phyloP scores from a whole-genome alignment of 2,113 vertebrate species.

The Rattus norvegicus region GRCr8 NC_086020.1:222860501-222861000 shows the following conservation, averaged over 20 bases:
- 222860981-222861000: slow-evolving; percentile 16
- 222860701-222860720: not conserved
- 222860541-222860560: not conserved
- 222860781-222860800: too few relatives aligned
- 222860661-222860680: too few relatives aligned
- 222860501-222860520: not conserved
- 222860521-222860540: not conserved
- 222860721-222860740: slow-evolving; percentile 15
- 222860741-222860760: too few relatives aligned
- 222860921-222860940: slow-evolving; percentile 8
- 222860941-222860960: not conserved
- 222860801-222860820: too few relatives aligned
- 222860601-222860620: not conserved
- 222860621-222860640: not conserved
- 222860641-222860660: not conserved
- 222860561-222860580: not conserved
- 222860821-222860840: too few relatives aligned
- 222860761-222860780: too few relatives aligned
- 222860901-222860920: not conserved
- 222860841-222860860: not conserved
- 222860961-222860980: not conserved
- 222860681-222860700: not conserved
- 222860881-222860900: not conserved
- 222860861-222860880: not conserved
- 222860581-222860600: not conserved